Base-by-base conservation (phyloP, 2,888 invertebrate species). In the Pyrrhia umbra region DNA sequence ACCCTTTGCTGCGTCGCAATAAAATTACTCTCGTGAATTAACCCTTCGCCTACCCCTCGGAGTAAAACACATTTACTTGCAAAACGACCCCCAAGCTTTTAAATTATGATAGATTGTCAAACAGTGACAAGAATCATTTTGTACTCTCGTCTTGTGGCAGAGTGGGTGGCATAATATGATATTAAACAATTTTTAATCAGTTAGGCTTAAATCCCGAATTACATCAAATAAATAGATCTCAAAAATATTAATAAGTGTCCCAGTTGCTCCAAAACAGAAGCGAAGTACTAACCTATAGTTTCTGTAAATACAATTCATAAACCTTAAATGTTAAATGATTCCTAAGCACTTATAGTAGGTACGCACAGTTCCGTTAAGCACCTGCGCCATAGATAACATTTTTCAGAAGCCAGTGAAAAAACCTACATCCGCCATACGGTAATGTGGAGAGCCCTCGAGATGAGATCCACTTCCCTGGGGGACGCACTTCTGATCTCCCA, bases 21-120 rank as follows among this genome's bases (percentile, higher is more conserved):
- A 86, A 88, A 90, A 91, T 93, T 92, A 92, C 92, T 87, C 78
- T 79, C 58, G 76, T 72, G 85, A 85, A 89, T 90, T 90, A 89
- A 89, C 90, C 89, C 88, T 80, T 80, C 76, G 72, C 77, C 74
- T 79, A 70, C 82, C 70, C 68, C 55, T 65, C 68, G 74, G 75
- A 68, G 80, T 79, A 79, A 81, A 85, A 85, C 75, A 81, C 85
- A 83, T 82, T 85, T 83, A 81, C 79, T 78, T 77, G 80, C 82
- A 79, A 83, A 84, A 73, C 75, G 76, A 81, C 86, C 86, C 86
- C 71, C 64, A 51, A 60, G 81, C 75, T 86, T 82, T 83, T 81
- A 84, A 85, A 86, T 87, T 83, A 87, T 90, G 91, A 91, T 87
- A 75, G 83, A 91, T 90, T 77, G 81, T 64, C 61, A 68, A 49